Evolutionary conservation across 2,888 invertebrate genomes (phyloP), one percentile per base, ranked within the genome.

Genomic region (Caenorhabditis afra): DNA sequence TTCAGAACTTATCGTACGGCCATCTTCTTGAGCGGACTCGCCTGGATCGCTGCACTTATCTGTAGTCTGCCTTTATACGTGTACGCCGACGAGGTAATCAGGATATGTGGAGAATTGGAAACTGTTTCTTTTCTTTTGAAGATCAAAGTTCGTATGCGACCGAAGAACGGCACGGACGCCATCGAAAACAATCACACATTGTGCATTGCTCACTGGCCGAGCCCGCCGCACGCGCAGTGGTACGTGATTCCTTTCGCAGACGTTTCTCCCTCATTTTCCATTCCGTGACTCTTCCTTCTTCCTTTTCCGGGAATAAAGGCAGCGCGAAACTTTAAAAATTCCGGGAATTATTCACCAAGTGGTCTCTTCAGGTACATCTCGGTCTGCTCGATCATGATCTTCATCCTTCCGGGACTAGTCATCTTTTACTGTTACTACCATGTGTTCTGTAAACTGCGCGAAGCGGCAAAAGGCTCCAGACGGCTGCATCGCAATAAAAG

Each of bases 361-460:
- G 29, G 7, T 3, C 4, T 29, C n/a, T 3, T 35, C 71, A 89
- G 89, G 87, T 89, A 89, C 75, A 88, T 89, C 50, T 81, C 83
- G 3, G 81, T 87, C 41, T 88, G 88, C 14, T 89, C 89, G 1
- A 79, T 89, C 12, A 81, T 87, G 49, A 85, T 89, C n/a, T 90
- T 89, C 82, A 88, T 86, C 22, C 62, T 89, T 23, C 90, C 90
- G 12, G 81, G 88, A 37, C 74, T 82, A 20, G 80, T 89, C 52
- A 88, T 89, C 50, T 77, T 87, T 58, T 87, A 83, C 78, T 89
- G 87, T 77, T 89, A 90, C 74, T 88, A 88, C 65, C 87, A 88
- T 55, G 90, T 90, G 37, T 81, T 89, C 18, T 86, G 83, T 77
- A 90, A 90, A 73, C 74, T 89, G 7, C 81, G 87, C 12, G 88